phyloP scores from a whole-genome alignment of 2,888 invertebrate species.

The Noctuana brunneofusca region DNA sequence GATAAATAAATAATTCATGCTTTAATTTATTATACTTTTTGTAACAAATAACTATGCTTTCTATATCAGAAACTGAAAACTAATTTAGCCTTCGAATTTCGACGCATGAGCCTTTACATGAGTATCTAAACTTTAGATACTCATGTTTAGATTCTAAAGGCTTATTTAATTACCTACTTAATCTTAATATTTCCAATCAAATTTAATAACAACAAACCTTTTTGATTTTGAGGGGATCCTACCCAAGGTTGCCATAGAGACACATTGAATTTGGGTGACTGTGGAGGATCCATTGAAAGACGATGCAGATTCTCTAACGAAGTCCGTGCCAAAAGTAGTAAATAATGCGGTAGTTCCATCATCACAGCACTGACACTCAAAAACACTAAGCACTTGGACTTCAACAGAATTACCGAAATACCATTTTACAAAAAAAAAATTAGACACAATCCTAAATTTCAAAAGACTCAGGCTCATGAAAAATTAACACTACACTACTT shows the following conservation, averaged over 20 bases:
- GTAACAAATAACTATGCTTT: no score
- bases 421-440: slow-evolving; percentile 35
- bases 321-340: slow-evolving; percentile 71
- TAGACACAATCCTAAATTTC: slow-evolving; percentile 31
- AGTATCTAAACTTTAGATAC: no score
- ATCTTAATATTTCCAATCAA: no score
- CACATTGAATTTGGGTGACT: slow-evolving; percentile 78
- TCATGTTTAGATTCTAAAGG: no score
- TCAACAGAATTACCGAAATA: slow-evolving; percentile 10
- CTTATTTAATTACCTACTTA: no score
- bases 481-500: not conserved
- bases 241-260: slow-evolving; percentile 80
- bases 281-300: slow-evolving; percentile 76
- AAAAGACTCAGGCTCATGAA: slow-evolving; percentile 23
- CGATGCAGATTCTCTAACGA: slow-evolving; percentile 62
- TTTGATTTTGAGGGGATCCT: slow-evolving; percentile 64
- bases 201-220: slow-evolving; percentile 54
- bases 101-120: no score
- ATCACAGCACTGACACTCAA: slow-evolving; percentile 57
- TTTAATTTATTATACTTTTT: no score
- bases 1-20: no score
- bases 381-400: slow-evolving; percentile 37
- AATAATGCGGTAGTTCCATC: slow-evolving; percentile 78
- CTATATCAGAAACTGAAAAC: no score
- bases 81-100: no score